Conservation (phyloP, 2,888 invertebrate species). For the Eudasyphora cyanicolor region DNA sequence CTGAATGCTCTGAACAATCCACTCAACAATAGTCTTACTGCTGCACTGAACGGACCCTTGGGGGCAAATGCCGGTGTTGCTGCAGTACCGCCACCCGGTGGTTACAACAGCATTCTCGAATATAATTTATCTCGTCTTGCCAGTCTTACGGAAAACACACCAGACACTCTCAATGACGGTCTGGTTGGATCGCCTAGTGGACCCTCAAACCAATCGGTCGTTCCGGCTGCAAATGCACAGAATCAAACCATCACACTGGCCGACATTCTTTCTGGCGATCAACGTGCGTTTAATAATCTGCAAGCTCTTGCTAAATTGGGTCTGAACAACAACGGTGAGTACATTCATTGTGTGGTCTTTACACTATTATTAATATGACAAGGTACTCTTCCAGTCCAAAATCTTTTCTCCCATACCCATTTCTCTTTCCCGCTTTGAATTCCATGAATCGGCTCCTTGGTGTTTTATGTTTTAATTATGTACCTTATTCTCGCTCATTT, state of each 20-base stretch:
- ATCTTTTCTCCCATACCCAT: neutral
- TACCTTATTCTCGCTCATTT: no score
- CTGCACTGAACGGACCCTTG: slow-evolving; percentile 59
- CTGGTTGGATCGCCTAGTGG: slow-evolving; percentile 66
- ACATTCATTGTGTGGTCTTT: slow-evolving; percentile 30
- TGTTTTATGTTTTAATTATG: no score
- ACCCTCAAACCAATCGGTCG: slow-evolving; percentile 70
- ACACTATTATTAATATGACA: neutral
- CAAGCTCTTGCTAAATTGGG: slow-evolving; percentile 94
- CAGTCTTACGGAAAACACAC: slow-evolving; percentile 86
- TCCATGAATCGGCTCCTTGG: no score
- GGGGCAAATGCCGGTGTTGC: slow-evolving; percentile 66
- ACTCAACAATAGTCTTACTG: slow-evolving; percentile 58
- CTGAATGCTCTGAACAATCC: slow-evolving; percentile 59
- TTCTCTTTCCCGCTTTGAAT: neutral
- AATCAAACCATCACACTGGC: slow-evolving; percentile 87
- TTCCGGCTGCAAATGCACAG: slow-evolving; percentile 81
- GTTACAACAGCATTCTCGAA: slow-evolving; percentile 88
- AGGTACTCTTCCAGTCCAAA: neutral
- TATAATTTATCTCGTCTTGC: slow-evolving; percentile 92
- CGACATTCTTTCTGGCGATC: slow-evolving; percentile 87
- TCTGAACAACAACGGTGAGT: slow-evolving; percentile 84
- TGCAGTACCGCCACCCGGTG: slow-evolving; percentile 77
- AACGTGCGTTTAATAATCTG: slow-evolving; percentile 92
- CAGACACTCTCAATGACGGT: slow-evolving; percentile 80